phyloP scores from a whole-genome alignment of 2,888 invertebrate genomes.

The Xestobium rufovillosum region DNA sequence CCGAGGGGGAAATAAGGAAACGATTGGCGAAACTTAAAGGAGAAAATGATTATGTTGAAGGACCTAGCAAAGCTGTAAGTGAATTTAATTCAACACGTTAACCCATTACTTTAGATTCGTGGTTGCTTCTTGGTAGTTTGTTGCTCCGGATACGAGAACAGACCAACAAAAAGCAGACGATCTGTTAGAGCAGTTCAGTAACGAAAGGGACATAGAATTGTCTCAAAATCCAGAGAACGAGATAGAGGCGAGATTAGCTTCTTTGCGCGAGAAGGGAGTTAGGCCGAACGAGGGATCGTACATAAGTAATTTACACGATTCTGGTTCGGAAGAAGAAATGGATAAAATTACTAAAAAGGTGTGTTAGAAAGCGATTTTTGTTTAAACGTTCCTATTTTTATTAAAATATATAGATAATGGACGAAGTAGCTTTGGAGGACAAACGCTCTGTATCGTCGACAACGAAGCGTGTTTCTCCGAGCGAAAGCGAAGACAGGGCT shows the following conservation, averaged over 20 bases:
- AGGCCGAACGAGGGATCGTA: conserved; percentile 37
- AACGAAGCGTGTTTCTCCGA: conserved; percentile 18
- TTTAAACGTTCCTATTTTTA: no score
- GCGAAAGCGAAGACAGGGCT: conserved; percentile 15
- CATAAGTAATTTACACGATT: conserved; percentile 38
- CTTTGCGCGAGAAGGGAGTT: conserved; percentile 45
- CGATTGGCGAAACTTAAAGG: conserved; percentile 64
- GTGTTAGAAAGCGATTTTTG: conserved; percentile 12
- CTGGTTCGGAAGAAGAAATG: conserved; percentile 38
- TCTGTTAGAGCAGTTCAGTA: conserved; percentile 50
- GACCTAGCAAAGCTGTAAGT: conserved; percentile 34
- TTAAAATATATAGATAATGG: conserved; percentile 36
- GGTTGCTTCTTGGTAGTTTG: background rate
- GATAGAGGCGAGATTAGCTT: conserved; percentile 48
- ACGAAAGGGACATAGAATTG: conserved; percentile 44
- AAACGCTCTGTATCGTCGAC: conserved; percentile 30
- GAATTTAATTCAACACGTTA: no score
- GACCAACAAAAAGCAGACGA: conserved; percentile 66
- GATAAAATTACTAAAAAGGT: conserved; percentile 41
- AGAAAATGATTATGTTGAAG: conserved; percentile 40
- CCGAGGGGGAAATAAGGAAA: conserved; percentile 57
- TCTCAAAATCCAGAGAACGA: conserved; percentile 46
- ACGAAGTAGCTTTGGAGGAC: conserved; percentile 46
- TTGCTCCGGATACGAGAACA: conserved; percentile 52
- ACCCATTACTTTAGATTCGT: background rate